phyloP scores from a whole-genome alignment of 2,797 vertebrate genomes.

The Nyctibius grandis region DNA sequence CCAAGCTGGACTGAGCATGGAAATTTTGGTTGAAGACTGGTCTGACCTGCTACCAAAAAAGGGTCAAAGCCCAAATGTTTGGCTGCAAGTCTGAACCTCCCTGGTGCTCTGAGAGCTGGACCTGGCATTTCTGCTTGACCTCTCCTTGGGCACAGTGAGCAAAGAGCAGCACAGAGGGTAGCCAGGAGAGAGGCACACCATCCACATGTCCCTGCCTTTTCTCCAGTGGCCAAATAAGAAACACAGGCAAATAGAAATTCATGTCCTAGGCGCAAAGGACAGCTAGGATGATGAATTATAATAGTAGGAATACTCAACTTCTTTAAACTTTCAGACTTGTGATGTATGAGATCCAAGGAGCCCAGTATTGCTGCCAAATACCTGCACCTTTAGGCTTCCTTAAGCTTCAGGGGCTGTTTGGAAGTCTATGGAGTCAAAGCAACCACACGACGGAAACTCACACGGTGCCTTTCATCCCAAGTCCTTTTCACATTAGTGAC shows the following conservation, averaged over 20 bases:
- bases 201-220: background rate
- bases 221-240: background rate
- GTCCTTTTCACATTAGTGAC: background rate
- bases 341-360: background rate
- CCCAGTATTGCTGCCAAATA: background rate
- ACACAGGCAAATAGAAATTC: background rate
- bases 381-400: background rate
- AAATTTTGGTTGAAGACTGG: background rate
- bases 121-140: background rate
- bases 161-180: background rate
- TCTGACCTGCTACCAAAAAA: background rate
- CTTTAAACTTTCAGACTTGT: background rate
- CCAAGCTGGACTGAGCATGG: background rate
- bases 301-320: background rate
- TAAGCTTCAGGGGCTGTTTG: background rate
- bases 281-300: background rate
- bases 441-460: background rate
- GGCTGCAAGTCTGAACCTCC: background rate
- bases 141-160: rapidly evolving
- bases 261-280: background rate
- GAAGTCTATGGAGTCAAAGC: background rate
- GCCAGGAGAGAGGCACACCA: background rate
- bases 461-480: background rate
- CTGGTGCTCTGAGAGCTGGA: background rate
- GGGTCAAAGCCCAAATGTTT: background rate